phyloP scores from a whole-genome alignment of 2,888 invertebrate species.

The Parnassius mnemosyne region DNA sequence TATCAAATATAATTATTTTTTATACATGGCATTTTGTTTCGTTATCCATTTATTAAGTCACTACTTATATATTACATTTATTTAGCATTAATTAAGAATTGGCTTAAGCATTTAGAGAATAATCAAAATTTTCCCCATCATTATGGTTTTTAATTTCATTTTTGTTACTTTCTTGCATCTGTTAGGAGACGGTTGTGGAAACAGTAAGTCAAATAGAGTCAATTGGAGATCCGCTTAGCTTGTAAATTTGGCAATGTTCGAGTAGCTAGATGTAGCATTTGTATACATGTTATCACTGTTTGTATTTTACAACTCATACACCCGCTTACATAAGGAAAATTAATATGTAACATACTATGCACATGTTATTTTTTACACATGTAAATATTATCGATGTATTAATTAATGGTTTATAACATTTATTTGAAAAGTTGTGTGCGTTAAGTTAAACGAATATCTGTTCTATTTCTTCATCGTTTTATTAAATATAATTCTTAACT shows the following conservation, averaged over 20 bases:
- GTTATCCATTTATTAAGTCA: slow-evolving; percentile 24
- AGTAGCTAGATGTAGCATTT: slow-evolving; percentile 52
- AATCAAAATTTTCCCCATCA: slow-evolving; percentile 53
- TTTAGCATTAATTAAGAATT: slow-evolving; percentile 43
- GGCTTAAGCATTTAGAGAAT: slow-evolving; percentile 44
- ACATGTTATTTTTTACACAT: slow-evolving; percentile 21
- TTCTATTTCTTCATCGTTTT: slow-evolving; percentile 11
- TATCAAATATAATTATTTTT: slow-evolving; percentile 2
- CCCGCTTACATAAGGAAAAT: slow-evolving; percentile 34
- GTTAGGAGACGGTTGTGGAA: slow-evolving; percentile 81
- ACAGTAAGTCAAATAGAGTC: slow-evolving; percentile 76
- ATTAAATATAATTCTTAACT: not conserved
- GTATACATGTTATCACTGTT: slow-evolving; percentile 32
- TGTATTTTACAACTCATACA: slow-evolving; percentile 41
- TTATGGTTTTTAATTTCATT: slow-evolving; percentile 71
- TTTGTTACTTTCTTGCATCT: slow-evolving; percentile 79
- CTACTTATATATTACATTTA: slow-evolving; percentile 16
- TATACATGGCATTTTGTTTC: slow-evolving; percentile 20
- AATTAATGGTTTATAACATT: slow-evolving; percentile 6
- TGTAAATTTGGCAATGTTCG: slow-evolving; percentile 53
- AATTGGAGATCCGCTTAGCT: slow-evolving; percentile 75
- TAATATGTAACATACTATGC: slow-evolving; percentile 29
- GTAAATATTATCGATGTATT: slow-evolving; percentile 13
- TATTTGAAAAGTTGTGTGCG: slow-evolving; percentile 8
- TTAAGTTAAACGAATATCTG: slow-evolving; percentile 8